These are phyloP conservation scores for Smutsia gigantea DNA, from an alignment of 2,797 vertebrate genomes.

Conservation along the genomic window DNA sequence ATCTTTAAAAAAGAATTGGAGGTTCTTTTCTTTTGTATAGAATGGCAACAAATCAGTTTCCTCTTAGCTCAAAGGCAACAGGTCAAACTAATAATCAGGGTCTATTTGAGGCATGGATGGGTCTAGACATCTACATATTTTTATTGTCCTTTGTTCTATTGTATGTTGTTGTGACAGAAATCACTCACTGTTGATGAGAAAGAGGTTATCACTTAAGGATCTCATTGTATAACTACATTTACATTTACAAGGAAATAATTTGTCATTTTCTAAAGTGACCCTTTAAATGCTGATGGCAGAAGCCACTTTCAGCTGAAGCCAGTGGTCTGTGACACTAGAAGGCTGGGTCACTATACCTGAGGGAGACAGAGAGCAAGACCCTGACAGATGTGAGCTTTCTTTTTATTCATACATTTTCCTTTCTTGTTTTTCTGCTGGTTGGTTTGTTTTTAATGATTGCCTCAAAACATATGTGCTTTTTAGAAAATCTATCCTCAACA, in stretches of 20 bases:
- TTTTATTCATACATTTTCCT: background rate
- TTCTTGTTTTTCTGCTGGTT: background rate
- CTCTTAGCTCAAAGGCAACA: background rate
- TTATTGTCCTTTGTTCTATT: background rate
- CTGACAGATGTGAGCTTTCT: background rate
- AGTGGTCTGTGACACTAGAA: background rate
- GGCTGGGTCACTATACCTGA: background rate
- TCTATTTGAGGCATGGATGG: background rate
- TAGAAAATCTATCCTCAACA: slow-evolving; percentile 1
- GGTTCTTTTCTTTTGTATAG: background rate
- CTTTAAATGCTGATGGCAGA: background rate
- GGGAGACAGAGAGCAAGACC: background rate
- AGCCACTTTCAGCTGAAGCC: background rate
- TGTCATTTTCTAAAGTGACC: slow-evolving; percentile 9
- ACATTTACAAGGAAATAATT: background rate
- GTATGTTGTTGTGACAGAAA: background rate
- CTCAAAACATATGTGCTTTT: background rate
- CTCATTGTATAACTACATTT: slow-evolving; percentile 21
- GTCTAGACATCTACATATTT: background rate
- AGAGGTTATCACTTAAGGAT: background rate
- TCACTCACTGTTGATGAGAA: background rate
- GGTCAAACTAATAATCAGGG: background rate
- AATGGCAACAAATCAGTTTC: background rate
- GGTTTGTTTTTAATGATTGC: background rate
- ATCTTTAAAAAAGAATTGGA: background rate